Conservation (phyloP, 2,797 vertebrate genomes). For the Pteronotus mesoamericanus region DNA sequence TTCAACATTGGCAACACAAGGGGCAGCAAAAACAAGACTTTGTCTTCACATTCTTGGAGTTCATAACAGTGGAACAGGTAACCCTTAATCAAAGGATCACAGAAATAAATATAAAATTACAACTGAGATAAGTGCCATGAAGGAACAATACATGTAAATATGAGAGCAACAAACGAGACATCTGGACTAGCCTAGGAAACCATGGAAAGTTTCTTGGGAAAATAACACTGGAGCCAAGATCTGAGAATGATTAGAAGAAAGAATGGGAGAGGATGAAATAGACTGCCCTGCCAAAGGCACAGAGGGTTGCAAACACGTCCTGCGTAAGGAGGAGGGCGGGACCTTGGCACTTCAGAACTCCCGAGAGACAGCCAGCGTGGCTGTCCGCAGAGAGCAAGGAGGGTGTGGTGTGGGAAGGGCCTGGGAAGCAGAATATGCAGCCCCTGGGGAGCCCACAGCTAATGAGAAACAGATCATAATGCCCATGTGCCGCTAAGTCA, state of each 20-base stretch:
- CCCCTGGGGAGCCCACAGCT: background rate
- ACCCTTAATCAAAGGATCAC: background rate
- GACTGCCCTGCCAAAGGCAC: background rate
- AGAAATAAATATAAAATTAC: conserved; percentile 20
- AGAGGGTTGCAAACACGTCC: background rate
- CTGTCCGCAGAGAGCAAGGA: background rate
- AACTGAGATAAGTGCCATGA: background rate
- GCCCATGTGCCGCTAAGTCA: background rate
- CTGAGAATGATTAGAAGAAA: background rate
- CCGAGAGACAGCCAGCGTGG: background rate
- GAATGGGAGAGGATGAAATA: background rate
- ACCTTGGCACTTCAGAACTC: background rate
- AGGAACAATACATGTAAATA: background rate
- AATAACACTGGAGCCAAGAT: background rate
- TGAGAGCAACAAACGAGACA: background rate
- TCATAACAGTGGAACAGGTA: background rate
- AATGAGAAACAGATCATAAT: background rate
- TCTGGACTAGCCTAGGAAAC: background rate
- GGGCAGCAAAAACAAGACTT: background rate
- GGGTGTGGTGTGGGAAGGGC: background rate
- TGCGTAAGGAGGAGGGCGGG: background rate
- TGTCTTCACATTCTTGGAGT: background rate
- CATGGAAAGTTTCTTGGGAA: background rate
- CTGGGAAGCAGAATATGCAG: background rate
- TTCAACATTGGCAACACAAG: background rate